Conservation (phyloP, 1,140 invertebrate species). For the Calephelis nemesis region DNA sequence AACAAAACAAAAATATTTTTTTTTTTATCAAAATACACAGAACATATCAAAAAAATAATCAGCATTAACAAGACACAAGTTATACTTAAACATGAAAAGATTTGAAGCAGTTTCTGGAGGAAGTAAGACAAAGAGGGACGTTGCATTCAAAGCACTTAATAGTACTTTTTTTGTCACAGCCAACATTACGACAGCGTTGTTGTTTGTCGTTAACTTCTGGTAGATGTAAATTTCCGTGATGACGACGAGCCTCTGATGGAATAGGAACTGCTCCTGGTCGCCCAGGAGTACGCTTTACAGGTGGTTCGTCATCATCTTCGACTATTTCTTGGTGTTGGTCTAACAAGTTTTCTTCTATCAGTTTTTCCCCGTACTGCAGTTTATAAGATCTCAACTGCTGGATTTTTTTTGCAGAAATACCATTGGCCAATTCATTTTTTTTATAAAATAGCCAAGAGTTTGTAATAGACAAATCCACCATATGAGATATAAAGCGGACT, state of each 20-base stretch:
- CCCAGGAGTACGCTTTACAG: conserved; percentile 6
- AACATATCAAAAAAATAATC: too few species aligned
- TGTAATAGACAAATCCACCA: conserved; percentile 2
- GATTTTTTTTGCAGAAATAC: conserved; percentile 7
- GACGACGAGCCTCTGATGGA: conserved; percentile 9
- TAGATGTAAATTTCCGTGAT: conserved; percentile 1
- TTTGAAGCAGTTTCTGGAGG: conserved; percentile 12
- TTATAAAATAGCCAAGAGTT: conserved; percentile 13
- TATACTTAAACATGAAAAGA: conserved; percentile 8
- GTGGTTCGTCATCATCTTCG: conserved; percentile 6
- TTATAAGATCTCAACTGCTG: conserved; percentile 13
- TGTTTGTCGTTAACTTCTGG: conserved; percentile 9
- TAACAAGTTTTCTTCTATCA: conserved; percentile 12
- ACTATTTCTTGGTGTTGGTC: neutral
- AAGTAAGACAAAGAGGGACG: conserved; percentile 12
- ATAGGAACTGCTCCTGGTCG: conserved; percentile 1
- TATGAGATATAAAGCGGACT: conserved; percentile 11
- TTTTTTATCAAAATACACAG: too few species aligned
- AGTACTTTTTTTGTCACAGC: conserved; percentile 9
- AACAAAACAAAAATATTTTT: too few species aligned
- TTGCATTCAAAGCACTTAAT: conserved; percentile 4
- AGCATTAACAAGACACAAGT: conserved; percentile 1
- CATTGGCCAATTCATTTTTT: conserved; percentile 1
- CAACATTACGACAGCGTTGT: conserved; percentile 6
- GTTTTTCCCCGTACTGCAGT: neutral